Evolutionary conservation across 1,140 invertebrate species (phyloP).

Genomic region (Drosophila arawakana): DNA sequence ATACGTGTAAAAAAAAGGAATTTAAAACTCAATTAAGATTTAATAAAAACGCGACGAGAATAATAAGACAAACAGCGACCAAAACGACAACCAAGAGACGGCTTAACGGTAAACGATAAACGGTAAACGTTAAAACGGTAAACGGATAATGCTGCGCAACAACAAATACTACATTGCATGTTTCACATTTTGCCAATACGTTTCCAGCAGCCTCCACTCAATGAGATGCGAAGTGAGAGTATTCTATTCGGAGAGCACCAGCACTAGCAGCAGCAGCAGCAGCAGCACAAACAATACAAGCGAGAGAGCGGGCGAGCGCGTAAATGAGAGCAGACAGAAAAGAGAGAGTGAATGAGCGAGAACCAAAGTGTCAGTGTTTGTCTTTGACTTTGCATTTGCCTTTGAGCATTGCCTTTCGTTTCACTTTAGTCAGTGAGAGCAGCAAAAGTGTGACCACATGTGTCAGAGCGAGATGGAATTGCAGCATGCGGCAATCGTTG

Average conservation of each 20-base stretch:
- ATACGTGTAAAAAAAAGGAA: neutral
- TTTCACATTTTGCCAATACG: constrained; percentile 52
- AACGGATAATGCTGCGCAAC: constrained; percentile 35
- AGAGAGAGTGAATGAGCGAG: neutral
- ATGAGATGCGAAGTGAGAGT: constrained; percentile 31
- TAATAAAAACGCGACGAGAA: neutral
- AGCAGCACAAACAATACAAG: neutral
- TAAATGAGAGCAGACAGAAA: neutral
- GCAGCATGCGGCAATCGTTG: constrained; percentile 36
- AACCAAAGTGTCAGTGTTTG: neutral
- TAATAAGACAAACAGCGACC: neutral
- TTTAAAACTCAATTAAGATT: constrained; percentile 11
- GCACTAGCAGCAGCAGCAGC: neutral
- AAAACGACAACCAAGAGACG: constrained; percentile 7
- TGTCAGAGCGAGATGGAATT: constrained; percentile 23
- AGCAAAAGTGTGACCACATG: constrained; percentile 5
- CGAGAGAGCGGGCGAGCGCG: neutral
- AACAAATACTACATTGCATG: constrained; percentile 41
- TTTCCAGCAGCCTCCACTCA: constrained; percentile 35
- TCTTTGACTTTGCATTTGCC: neutral
- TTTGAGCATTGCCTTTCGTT: neutral
- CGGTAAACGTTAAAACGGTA: constrained; percentile 20
- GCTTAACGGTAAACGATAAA: constrained; percentile 4
- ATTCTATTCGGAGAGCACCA: constrained; percentile 3
- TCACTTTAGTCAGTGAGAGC: neutral